Conservation (phyloP, 2,797 vertebrate genomes). For the Cossypha heuglini region DNA sequence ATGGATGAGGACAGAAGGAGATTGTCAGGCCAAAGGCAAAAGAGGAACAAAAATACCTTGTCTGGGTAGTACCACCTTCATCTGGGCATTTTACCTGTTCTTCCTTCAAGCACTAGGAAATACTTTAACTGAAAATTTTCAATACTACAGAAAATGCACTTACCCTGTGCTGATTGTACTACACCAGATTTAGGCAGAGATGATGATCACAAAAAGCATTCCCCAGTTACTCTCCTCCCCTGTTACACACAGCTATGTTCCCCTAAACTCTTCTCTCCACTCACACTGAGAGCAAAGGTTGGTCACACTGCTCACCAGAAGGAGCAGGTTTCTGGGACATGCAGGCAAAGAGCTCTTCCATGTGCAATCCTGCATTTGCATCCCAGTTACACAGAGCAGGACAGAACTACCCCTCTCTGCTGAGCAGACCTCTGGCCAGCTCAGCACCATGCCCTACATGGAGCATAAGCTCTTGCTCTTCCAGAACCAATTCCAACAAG, state of each 20-base stretch:
- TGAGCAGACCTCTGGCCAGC: not conserved
- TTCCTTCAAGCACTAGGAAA: not conserved
- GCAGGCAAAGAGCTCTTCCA: not conserved
- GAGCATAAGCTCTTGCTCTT: not conserved
- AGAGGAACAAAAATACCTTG: not conserved
- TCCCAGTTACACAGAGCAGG: fast-evolving
- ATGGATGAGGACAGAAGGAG: not conserved
- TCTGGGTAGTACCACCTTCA: not conserved
- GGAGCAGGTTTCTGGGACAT: not conserved
- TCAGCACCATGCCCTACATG: not conserved
- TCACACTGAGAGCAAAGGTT: not conserved
- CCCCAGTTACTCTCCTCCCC: not conserved
- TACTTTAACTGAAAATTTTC: not conserved
- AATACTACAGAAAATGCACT: not conserved
- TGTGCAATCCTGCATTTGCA: not conserved
- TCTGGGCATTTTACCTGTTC: not conserved
- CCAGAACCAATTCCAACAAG: not conserved
- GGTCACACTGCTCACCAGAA: not conserved
- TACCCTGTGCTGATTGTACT: not conserved
- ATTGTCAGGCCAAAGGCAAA: not conserved
- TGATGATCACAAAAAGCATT: not conserved
- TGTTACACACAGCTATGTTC: not conserved
- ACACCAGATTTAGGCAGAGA: not conserved
- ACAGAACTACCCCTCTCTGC: not conserved
- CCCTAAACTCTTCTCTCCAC: not conserved